Evolutionary conservation across 2,113 vertebrate genomes (phyloP), one percentile per base, ranked within the genome.

Genomic region (Hemibagrus wyckioides): DNA sequence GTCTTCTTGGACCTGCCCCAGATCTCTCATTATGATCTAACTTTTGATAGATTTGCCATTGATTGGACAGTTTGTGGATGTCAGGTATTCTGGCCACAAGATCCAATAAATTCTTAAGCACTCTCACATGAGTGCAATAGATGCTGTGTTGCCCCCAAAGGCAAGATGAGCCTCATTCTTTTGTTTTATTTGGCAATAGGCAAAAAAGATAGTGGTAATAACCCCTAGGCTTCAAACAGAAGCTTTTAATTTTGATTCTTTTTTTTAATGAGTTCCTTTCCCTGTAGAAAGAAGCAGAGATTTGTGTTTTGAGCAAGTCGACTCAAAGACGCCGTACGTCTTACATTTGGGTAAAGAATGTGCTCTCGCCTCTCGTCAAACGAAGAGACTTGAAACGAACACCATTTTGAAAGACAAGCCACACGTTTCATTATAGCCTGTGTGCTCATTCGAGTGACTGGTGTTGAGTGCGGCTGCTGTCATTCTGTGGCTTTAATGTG

Each of bases 331-430:
- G 28, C 28, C 19, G 76, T 30, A 21, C 89, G 89, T 93, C 93
- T 90, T 91, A 90, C 93, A 92, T 89, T 88, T 90, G 90, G 93
- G 88, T 91, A 86, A 91, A 92, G 90, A 92, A 93, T 92, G 88
- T 90, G 91, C 92, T 92, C 86, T 93, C 86, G 90, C 90, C 25
- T 91, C 92, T 92, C 89, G 92, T 94, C 94, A 90, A 93, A 93
- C 93, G 90, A 93, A 91, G 89, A 87, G 92, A 94, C 92, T 93
- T 93, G 91, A 94, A 94, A 94, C 91, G 92, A 91, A 89, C 89
- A 87, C 88, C 89, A 36, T 30, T 56, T 91, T 93, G 90, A 94
- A 93, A 91, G 90, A 88, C 81, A 90, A 93, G 89, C 92, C 90
- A 90, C 88, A 88, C 86, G 88, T 92, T 92, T 94, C 92, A 92